Percentiles rank a stretch among this genome's conserved stretches.
Conservation (phyloP, 2,113 vertebrate genomes). For the Ptychochromis oligacanthus region DNA sequence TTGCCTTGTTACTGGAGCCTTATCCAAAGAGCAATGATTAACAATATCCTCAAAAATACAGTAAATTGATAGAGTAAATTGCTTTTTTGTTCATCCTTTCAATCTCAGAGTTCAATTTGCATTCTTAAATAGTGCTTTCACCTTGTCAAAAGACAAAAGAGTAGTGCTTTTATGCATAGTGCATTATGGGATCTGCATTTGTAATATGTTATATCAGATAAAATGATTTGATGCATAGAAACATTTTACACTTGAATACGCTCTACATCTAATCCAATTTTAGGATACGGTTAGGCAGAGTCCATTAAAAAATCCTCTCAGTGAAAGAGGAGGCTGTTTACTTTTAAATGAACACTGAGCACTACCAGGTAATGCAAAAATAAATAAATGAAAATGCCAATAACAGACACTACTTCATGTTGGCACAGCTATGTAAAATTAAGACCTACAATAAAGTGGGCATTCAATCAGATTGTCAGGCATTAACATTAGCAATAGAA, state of each 20-base stretch:
- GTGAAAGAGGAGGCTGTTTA: constrained; percentile 44
- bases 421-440: constrained; percentile 34
- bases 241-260: constrained; percentile 56
- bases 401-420: constrained; percentile 31
- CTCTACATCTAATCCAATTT: constrained; percentile 56
- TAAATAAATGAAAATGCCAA: constrained; percentile 61
- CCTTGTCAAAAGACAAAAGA: constrained; percentile 39
- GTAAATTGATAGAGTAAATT: constrained; percentile 3
- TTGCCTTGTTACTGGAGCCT: not conserved
- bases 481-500: constrained; percentile 43
- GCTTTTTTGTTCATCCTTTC: constrained; percentile 25
- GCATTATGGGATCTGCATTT: constrained; percentile 41
- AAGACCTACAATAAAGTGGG: constrained; percentile 35
- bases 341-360: constrained; percentile 49
- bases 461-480: constrained; percentile 37
- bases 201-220: constrained; percentile 43
- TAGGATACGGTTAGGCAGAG: constrained; percentile 43
- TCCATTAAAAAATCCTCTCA: constrained; percentile 55
- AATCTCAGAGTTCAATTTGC: constrained; percentile 34
- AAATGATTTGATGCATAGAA: constrained; percentile 53
- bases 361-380: constrained; percentile 62
- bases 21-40: not conserved
- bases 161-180: constrained; percentile 40
- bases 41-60: constrained; percentile 23
- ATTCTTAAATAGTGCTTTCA: constrained; percentile 42